These are phyloP conservation scores for Aleadryas rufinucha DNA, from an alignment of 2,113 vertebrate genomes.

Conservation along the genomic window DNA sequence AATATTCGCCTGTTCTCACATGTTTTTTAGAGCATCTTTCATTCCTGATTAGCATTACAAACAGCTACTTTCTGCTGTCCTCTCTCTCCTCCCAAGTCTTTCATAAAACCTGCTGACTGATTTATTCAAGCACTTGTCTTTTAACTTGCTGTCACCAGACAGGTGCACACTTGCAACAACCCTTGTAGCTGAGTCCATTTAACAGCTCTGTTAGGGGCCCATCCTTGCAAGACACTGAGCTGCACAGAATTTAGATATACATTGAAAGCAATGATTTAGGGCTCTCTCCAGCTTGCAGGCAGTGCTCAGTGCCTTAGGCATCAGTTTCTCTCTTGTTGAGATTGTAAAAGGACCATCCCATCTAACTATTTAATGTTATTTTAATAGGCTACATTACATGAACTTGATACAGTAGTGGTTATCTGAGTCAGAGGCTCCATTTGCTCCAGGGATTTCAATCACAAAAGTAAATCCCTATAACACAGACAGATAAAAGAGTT, in stretches of 20 bases:
- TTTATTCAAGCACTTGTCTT: constrained; percentile 59
- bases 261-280: neutral
- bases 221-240: neutral
- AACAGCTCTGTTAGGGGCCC: constrained; percentile 31
- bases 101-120: constrained; percentile 67
- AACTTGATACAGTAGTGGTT: neutral
- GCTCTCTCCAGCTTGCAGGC: neutral
- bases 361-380: constrained; percentile 24
- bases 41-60: constrained; percentile 38
- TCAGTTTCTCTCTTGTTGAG: neutral
- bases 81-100: constrained; percentile 54
- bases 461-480: neutral
- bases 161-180: constrained; percentile 40
- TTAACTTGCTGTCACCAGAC: constrained; percentile 38
- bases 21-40: constrained; percentile 21
- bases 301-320: neutral
- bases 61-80: constrained; percentile 40
- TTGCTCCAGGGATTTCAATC: neutral
- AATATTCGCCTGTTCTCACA: constrained; percentile 9
- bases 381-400: constrained; percentile 1
- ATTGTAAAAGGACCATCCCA: constrained; percentile 6
- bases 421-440: neutral
- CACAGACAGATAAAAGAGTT: neutral
- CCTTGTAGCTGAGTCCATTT: neutral
- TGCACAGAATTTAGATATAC: neutral